Percentiles rank a stretch among this genome's conserved stretches.
Evolutionary conservation across 2,888 invertebrate genomes (phyloP).

Genomic region (Apotomis betuletana): DNA sequence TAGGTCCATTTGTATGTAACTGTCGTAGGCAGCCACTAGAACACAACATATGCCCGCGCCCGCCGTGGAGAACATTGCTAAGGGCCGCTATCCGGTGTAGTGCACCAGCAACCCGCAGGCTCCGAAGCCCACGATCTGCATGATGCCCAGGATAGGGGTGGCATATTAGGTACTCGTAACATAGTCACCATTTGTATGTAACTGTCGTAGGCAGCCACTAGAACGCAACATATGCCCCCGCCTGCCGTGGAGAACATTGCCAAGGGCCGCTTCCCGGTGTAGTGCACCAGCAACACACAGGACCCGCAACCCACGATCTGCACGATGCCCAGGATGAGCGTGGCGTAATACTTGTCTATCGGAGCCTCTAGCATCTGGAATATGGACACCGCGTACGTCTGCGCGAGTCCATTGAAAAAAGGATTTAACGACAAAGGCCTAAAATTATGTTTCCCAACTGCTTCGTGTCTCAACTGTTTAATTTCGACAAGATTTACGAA

Average conservation of each 20-base stretch:
- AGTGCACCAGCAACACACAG: constrained; percentile 87
- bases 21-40: constrained; percentile 83
- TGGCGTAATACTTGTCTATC: constrained; percentile 89
- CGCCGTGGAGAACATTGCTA: constrained; percentile 86
- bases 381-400: constrained; percentile 89
- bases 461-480: no score
- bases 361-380: constrained; percentile 88
- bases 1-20: constrained; percentile 57
- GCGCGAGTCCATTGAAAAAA: constrained; percentile 49
- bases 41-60: constrained; percentile 87
- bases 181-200: constrained; percentile 58
- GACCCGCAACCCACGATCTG: constrained; percentile 87
- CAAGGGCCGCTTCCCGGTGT: constrained; percentile 88
- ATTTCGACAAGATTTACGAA: no score
- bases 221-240: constrained; percentile 86
- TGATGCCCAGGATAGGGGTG: no score
- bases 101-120: no score
- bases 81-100: constrained; percentile 85
- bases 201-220: constrained; percentile 83
- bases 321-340: constrained; percentile 87
- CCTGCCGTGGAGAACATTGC: constrained; percentile 87
- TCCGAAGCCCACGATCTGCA: no score
- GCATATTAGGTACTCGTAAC: neutral
- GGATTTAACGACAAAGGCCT: no score
- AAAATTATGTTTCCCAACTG: no score